Evolutionary conservation across 2,888 invertebrate genomes (phyloP).

Genomic region (Pristionchus exspectatus): DNA sequence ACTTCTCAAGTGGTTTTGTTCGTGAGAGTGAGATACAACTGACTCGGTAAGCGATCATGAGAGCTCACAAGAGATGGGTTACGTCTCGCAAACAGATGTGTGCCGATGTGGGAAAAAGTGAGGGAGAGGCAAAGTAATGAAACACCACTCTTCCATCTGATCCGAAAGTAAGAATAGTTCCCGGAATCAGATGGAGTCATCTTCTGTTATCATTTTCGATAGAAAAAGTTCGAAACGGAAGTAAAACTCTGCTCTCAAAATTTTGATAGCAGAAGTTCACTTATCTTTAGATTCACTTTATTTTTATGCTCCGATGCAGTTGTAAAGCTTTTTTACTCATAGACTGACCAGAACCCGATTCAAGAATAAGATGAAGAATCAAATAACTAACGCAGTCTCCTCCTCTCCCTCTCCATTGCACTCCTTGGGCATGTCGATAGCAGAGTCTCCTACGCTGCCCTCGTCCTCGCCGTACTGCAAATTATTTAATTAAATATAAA

Average conservation of each 20-base stretch:
- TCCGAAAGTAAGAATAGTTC: not conserved
- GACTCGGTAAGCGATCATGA: constrained; percentile 4
- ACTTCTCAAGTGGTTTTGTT: constrained; percentile 6
- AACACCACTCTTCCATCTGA: not conserved
- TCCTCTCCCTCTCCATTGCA: constrained; percentile 57
- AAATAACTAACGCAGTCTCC: constrained; percentile 56
- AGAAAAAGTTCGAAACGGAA: too few species aligned
- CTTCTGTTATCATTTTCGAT: too few species aligned
- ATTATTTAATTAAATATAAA: not conserved
- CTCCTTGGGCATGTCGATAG: constrained; percentile 71
- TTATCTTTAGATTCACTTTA: too few species aligned
- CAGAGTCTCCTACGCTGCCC: constrained; percentile 69
- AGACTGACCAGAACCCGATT: too few species aligned
- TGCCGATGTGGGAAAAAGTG: not conserved
- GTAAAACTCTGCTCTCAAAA: too few species aligned
- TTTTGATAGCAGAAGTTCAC: too few species aligned
- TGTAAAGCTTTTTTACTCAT: too few species aligned
- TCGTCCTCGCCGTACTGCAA: constrained; percentile 55
- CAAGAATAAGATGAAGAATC: not conserved
- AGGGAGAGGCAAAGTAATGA: not conserved
- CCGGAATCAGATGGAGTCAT: not conserved
- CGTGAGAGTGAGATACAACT: not conserved
- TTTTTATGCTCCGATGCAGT: too few species aligned
- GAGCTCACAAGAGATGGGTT: constrained; percentile 32
- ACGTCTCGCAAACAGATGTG: not conserved